Conservation (phyloP, 1,140 invertebrate species). For the Brachionus koreanus region DNA sequence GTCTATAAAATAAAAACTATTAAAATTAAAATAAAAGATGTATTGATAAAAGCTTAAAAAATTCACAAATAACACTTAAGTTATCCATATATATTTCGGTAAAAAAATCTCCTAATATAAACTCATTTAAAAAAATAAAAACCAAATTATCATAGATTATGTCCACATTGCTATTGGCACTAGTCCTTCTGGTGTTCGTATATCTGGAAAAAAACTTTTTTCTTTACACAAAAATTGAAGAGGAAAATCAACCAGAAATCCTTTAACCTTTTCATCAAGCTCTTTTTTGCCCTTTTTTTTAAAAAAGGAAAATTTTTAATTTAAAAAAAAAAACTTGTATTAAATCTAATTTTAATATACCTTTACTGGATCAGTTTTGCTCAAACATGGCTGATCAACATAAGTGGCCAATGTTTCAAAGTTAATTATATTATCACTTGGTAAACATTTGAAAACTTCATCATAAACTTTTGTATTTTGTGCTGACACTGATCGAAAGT, state of each 20-base stretch:
- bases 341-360: not conserved
- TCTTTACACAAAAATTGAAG: constrained; percentile 34
- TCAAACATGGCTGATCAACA: not conserved
- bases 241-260: constrained; percentile 45
- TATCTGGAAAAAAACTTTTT: constrained; percentile 38
- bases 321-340: not conserved
- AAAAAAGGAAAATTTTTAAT: not conserved
- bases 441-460: constrained; percentile 38
- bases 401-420: constrained; percentile 36
- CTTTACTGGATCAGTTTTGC: not conserved
- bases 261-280: constrained; percentile 15
- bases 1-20: no score
- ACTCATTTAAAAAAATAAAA: not conserved
- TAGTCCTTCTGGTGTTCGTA: constrained; percentile 27
- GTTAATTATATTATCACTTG: constrained; percentile 12
- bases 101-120: not conserved
- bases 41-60: not conserved
- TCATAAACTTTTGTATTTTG: constrained; percentile 21
- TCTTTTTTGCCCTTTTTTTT: constrained; percentile 38
- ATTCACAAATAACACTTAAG: not conserved
- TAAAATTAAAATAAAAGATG: no score
- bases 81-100: not conserved
- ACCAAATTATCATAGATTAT: not conserved
- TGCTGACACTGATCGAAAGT: constrained; percentile 7
- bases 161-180: constrained; percentile 36